These are phyloP conservation scores for Silurus meridionalis DNA, from an alignment of 2,113 vertebrate genomes.

Conservation along the genomic window DNA sequence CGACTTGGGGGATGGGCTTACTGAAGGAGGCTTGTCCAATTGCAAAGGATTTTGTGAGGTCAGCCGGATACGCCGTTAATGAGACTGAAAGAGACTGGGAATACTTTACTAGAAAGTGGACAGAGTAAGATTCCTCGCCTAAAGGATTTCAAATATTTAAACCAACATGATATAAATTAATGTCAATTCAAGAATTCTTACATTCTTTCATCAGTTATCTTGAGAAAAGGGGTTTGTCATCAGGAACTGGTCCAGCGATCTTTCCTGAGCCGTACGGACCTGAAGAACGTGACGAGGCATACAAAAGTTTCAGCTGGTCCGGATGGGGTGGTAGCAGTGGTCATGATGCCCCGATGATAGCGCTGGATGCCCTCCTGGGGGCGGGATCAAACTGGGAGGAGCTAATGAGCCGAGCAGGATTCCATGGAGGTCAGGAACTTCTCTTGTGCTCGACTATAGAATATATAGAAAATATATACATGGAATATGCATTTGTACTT, in stretches of 20 bases:
- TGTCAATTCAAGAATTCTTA: no score
- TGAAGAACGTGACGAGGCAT: slow-evolving; percentile 72
- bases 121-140: slow-evolving; percentile 62
- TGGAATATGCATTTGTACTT: no score
- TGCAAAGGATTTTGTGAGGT: slow-evolving; percentile 68
- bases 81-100: slow-evolving; percentile 75
- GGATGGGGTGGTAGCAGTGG: slow-evolving; percentile 81
- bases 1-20: slow-evolving; percentile 75
- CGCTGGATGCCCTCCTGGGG: slow-evolving; percentile 76
- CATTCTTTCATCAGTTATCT: slow-evolving; percentile 71
- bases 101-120: slow-evolving; percentile 79
- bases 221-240: slow-evolving; percentile 69
- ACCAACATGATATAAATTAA: neutral
- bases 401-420: slow-evolving; percentile 72
- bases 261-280: slow-evolving; percentile 68
- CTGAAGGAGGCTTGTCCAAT: slow-evolving; percentile 76
- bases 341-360: slow-evolving; percentile 85
- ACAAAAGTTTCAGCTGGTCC: slow-evolving; percentile 73
- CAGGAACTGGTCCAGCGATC: slow-evolving; percentile 62
- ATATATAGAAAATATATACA: no score
- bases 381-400: slow-evolving; percentile 73
- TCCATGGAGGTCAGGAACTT: slow-evolving; percentile 75
- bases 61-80: slow-evolving; percentile 59
- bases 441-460: neutral
- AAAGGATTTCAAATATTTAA: neutral